Percentiles rank a stretch among this genome's conserved stretches.
phyloP scores from a whole-genome alignment of 1,140 invertebrate genomes.

The Apis florea region DNA sequence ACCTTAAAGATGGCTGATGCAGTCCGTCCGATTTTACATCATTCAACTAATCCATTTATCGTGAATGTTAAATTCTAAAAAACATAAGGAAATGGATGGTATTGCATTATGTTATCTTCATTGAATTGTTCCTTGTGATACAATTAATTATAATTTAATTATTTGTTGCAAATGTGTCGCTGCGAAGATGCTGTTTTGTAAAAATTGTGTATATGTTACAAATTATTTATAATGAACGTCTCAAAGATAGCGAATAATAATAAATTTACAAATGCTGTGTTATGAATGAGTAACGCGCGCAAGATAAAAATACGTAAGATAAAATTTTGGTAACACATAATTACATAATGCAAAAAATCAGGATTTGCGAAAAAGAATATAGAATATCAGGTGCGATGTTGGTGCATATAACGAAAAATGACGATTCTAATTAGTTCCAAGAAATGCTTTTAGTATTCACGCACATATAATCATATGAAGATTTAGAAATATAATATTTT shows the following conservation, averaged over 20 bases:
- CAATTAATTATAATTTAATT: slow-evolving; percentile 28
- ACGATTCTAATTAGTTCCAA: slow-evolving; percentile 42
- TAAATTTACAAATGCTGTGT: slow-evolving; percentile 15
- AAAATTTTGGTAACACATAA: slow-evolving; percentile 8
- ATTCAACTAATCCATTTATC: not conserved
- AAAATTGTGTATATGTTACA: slow-evolving; percentile 52
- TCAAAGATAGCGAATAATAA: slow-evolving; percentile 24
- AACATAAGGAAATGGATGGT: slow-evolving; percentile 14
- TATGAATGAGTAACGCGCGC: not conserved
- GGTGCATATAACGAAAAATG: not conserved
- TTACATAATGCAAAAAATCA: slow-evolving; percentile 11
- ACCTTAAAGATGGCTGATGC: slow-evolving; percentile 36
- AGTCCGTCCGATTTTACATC: slow-evolving; percentile 18
- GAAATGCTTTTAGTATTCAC: slow-evolving; percentile 41
- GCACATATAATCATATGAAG: slow-evolving; percentile 23
- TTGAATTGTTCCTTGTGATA: slow-evolving; percentile 48
- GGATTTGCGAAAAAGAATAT: not conserved
- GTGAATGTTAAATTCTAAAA: not conserved
- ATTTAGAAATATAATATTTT: slow-evolving; percentile 23
- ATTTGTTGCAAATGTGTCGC: slow-evolving; percentile 13
- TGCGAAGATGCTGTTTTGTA: slow-evolving; percentile 38
- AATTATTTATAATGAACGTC: slow-evolving; percentile 50
- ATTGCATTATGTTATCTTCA: slow-evolving; percentile 40
- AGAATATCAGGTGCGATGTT: not conserved
- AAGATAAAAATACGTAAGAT: not conserved